Conservation (phyloP, 2,797 vertebrate genomes). For the Brachyalestes nurse region DNA sequence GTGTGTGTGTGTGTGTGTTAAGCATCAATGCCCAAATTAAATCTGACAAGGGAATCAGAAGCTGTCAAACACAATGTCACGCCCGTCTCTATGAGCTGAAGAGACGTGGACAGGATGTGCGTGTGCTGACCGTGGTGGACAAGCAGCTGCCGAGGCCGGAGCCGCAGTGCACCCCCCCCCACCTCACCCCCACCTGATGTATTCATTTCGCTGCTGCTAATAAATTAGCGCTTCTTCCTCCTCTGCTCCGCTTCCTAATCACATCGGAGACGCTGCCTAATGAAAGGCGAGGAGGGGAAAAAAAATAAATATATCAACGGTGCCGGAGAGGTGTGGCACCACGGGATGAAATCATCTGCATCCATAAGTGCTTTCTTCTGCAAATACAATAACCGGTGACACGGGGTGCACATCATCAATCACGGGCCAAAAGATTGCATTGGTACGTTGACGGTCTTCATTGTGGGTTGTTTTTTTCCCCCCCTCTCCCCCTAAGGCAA, state of each 20-base stretch:
- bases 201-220: slow-evolving; percentile 63
- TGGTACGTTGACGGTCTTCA: background rate
- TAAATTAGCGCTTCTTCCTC: slow-evolving; percentile 62
- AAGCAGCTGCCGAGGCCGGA: slow-evolving; percentile 35
- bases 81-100: slow-evolving; percentile 73
- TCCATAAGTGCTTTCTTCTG: slow-evolving; percentile 40
- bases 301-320: background rate
- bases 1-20: slow-evolving; percentile 25
- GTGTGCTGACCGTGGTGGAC: slow-evolving; percentile 31
- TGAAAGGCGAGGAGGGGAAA: slow-evolving; percentile 64
- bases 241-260: slow-evolving; percentile 52
- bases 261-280: slow-evolving; percentile 60
- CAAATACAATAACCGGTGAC: slow-evolving; percentile 57
- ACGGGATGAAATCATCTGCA: slow-evolving; percentile 52
- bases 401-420: slow-evolving; percentile 54
- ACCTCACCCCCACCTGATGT: slow-evolving; percentile 40
- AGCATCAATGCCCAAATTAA: slow-evolving; percentile 70
- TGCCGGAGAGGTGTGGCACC: background rate
- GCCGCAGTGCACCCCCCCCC: background rate
- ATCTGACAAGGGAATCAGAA: slow-evolving; percentile 91
- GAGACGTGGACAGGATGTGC: slow-evolving; percentile 60
- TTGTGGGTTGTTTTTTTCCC: background rate
- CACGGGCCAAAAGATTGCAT: slow-evolving; percentile 38
- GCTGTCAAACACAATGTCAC: slow-evolving; percentile 96
- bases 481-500: slow-evolving; percentile 6